phyloP scores from a whole-genome alignment of 2,113 vertebrate genomes.

The Hippocampus comes region DNA sequence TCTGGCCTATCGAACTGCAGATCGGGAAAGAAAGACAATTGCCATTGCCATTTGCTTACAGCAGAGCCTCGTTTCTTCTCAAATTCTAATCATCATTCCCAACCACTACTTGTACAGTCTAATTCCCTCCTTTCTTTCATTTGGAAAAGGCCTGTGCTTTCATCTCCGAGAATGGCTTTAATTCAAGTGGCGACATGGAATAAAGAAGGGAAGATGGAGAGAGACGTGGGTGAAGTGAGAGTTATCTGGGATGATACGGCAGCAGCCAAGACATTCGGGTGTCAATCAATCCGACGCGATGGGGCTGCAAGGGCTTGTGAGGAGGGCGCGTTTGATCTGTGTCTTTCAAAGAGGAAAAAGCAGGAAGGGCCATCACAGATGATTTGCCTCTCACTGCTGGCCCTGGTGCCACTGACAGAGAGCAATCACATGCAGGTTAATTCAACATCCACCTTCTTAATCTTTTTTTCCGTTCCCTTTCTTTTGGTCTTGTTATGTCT shows the following conservation, averaged over 20 bases:
- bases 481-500: constrained; percentile 71
- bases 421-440: constrained; percentile 76
- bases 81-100: constrained; percentile 67
- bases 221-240: constrained; percentile 23
- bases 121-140: constrained; percentile 64
- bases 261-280: constrained; percentile 63
- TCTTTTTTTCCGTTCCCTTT: constrained; percentile 65
- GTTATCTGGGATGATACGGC: constrained; percentile 54
- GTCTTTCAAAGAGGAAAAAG: constrained; percentile 73
- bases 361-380: constrained; percentile 77
- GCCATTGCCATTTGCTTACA: constrained; percentile 63
- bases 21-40: constrained; percentile 59
- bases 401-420: constrained; percentile 70
- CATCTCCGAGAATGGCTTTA: constrained; percentile 79
- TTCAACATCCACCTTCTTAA: constrained; percentile 75
- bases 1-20: constrained; percentile 39
- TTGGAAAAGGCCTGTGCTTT: constrained; percentile 72
- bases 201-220: constrained; percentile 56
- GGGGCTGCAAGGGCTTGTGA: constrained; percentile 55
- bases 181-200: constrained; percentile 69
- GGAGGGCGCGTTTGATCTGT: constrained; percentile 78
- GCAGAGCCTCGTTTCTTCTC: constrained; percentile 45
- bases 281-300: constrained; percentile 81
- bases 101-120: constrained; percentile 63
- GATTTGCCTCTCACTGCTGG: constrained; percentile 72